phyloP scores from a whole-genome alignment of 2,113 vertebrate species.

The Hystrix brachyura region DNA sequence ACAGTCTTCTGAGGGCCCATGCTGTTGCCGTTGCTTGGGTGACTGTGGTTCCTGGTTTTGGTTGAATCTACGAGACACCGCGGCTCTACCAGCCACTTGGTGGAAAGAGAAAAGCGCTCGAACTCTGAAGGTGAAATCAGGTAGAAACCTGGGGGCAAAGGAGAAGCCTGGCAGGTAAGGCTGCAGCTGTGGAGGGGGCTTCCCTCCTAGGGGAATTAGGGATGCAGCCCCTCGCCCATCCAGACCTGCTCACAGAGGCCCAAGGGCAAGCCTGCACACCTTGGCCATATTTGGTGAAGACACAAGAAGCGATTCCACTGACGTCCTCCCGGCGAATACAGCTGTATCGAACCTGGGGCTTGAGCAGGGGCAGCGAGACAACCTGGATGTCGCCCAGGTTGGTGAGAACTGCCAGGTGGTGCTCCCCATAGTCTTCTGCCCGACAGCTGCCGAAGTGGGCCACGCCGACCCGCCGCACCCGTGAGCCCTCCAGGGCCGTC shows the following conservation, averaged over 20 bases:
- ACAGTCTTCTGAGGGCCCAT: conserved; percentile 83
- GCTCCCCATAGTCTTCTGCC: conserved; percentile 93
- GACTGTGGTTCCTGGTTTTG: conserved; percentile 79
- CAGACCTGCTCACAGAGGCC: fast-evolving
- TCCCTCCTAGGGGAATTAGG: fast-evolving
- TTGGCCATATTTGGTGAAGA: conserved; percentile 98
- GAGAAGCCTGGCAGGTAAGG: neutral
- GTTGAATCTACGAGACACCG: conserved; percentile 91
- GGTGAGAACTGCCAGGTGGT: conserved; percentile 94
- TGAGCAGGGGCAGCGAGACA: conserved; percentile 94
- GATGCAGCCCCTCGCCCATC: fast-evolving
- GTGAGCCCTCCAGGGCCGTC: conserved; percentile 95
- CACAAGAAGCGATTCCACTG: conserved; percentile 98
- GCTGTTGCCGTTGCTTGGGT: conserved; percentile 64
- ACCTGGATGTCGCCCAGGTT: conserved; percentile 98
- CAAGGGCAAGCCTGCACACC: conserved; percentile 84
- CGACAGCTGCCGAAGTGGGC: conserved; percentile 94
- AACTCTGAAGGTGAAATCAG: conserved; percentile 98
- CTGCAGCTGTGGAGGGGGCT: neutral
- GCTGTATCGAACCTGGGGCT: conserved; percentile 95
- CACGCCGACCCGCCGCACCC: conserved; percentile 93
- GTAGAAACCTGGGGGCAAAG: conserved; percentile 93
- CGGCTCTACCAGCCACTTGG: conserved; percentile 95
- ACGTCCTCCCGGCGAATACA: conserved; percentile 98
- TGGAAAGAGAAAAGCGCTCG: conserved; percentile 97